phyloP scores from a whole-genome alignment of 1,140 invertebrate genomes.

The Eubasilissa regina region DNA sequence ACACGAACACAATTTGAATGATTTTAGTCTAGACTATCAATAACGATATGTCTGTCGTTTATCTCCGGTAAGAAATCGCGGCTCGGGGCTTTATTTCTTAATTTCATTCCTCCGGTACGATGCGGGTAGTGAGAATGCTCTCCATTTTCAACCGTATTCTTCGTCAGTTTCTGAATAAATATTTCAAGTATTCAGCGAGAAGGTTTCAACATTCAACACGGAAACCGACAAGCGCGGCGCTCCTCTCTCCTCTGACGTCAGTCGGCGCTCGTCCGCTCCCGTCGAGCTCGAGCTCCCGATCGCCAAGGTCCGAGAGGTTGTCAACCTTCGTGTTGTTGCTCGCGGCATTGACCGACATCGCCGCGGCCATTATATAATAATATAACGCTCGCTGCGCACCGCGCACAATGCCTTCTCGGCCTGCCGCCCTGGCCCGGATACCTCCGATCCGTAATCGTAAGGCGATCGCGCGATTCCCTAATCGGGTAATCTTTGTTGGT shows the following conservation, averaged over 20 bases:
- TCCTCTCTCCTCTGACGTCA: too few relatives aligned
- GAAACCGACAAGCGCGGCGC: neutral
- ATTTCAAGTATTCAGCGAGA: neutral
- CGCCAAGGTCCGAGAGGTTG: neutral
- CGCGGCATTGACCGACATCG: slow-evolving; percentile 18
- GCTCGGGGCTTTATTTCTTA: too few relatives aligned
- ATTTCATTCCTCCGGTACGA: too few relatives aligned
- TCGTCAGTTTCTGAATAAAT: neutral
- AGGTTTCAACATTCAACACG: neutral
- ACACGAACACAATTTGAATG: too few relatives aligned
- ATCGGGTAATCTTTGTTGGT: neutral
- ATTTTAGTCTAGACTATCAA: too few relatives aligned
- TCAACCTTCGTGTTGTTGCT: neutral
- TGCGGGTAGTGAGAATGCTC: neutral
- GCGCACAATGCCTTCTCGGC: neutral
- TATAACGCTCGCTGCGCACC: too few relatives aligned
- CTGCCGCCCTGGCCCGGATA: slow-evolving; percentile 10
- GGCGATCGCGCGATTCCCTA: neutral
- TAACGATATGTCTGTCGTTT: too few relatives aligned
- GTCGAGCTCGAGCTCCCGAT: too few relatives aligned
- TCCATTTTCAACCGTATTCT: neutral
- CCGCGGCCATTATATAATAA: slow-evolving; percentile 24
- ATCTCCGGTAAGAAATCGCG: too few relatives aligned
- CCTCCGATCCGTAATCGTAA: slow-evolving; percentile 26
- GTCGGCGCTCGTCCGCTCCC: too few relatives aligned